Base-by-base conservation (phyloP, 1,140 invertebrate genomes). In the Tetramorium parvispinum region DNA sequence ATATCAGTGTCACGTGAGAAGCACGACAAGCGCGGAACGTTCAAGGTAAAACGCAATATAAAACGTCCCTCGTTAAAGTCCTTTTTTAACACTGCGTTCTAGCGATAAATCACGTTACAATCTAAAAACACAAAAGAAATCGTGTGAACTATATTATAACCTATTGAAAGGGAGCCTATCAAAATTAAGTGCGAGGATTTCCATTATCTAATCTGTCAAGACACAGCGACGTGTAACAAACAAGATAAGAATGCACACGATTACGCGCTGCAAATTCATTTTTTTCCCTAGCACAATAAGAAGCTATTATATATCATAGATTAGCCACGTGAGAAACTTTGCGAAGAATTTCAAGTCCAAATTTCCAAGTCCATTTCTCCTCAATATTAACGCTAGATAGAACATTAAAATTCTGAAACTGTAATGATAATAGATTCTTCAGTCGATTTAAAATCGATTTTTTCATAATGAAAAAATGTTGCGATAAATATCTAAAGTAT, bases 131-230 rank as follows among this genome's bases (percentile, higher is more conserved):
- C 0, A 24, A 43, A 55, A 32, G 18, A 18, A 57, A 55, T 24
- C 65, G 13, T 13, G n/a, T 16, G 10, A 55, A 75, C 37, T 40
- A 55, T 40, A 75, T 43, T 75, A 73, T 55, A 73, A 73, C 55
- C 70, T 37, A 57, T 75, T 57, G 27, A 55, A 24, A 32, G 27
- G 16, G 7, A 37, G 21, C 18, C 53, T 57, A 57, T 57, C n/a
- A 37, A 75, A 75, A 75, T 75, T 57, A 75, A 75, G 37, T 24
- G n/a, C 53, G n/a, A 57, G 53, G 53, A 75, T 75, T 57, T 43
- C 11, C 32, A 32, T 57, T 75, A 75, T 75, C 71, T 75, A 75
- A 75, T 75, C 71, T 75, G 37, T 57, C 13, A 6, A 32, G 32
- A 32, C 32, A 32, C 32, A 8, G 8, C 53, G 71, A n/a, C 18